These are phyloP conservation scores for Dicentrarchus labrax DNA, from an alignment of 2,113 vertebrate genomes.

Conservation along the genomic window DNA sequence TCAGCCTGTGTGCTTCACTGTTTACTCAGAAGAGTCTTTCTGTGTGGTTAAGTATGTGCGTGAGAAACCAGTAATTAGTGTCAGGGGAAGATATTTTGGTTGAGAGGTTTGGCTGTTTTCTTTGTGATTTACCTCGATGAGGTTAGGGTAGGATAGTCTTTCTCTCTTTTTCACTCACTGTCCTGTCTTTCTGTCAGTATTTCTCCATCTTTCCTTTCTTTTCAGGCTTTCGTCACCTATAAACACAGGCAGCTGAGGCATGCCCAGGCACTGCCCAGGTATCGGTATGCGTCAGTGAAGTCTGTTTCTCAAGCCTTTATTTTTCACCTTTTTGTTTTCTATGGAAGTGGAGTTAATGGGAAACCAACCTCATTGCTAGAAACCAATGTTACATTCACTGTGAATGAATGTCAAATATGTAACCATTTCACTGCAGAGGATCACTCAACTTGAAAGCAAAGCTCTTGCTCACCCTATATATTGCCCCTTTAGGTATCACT, in stretches of 20 bases:
- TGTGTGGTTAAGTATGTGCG: neutral
- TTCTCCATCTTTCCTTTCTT: conserved; percentile 22
- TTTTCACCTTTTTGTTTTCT: neutral
- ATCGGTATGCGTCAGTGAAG: conserved; percentile 72
- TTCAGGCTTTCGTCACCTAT: conserved; percentile 57
- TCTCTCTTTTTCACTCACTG: neutral
- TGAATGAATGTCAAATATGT: neutral
- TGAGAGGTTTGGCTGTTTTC: neutral
- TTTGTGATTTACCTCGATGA: neutral
- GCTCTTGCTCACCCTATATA: neutral
- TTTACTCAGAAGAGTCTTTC: conserved; percentile 45
- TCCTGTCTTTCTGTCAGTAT: conserved; percentile 16
- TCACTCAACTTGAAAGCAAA: too few species aligned
- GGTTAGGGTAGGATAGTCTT: neutral
- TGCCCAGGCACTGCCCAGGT: conserved; percentile 79
- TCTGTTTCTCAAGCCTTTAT: conserved; percentile 1
- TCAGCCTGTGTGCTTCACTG: conserved; percentile 35
- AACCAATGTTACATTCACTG: neutral
- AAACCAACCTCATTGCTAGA: neutral
- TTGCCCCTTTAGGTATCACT: neutral
- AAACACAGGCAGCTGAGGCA: conserved; percentile 65
- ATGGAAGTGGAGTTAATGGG: neutral
- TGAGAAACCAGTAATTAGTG: neutral
- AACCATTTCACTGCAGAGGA: neutral
- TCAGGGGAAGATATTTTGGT: neutral